These are phyloP conservation scores for Cydia pomonella DNA, from an alignment of 1,140 invertebrate genomes.

Conservation along the genomic window DNA sequence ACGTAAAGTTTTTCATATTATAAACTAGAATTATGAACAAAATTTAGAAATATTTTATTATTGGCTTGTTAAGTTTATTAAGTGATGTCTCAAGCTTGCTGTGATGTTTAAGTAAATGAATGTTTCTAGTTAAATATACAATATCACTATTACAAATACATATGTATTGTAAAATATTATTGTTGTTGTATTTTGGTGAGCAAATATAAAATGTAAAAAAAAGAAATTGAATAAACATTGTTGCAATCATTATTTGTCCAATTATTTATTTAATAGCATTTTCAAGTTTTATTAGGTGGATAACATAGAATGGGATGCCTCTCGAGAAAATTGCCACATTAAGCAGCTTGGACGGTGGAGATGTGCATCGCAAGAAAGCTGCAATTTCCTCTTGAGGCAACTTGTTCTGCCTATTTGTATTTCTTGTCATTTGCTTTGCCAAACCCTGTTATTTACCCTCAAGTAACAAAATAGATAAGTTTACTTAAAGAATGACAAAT, in stretches of 20 bases:
- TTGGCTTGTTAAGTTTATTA: neutral
- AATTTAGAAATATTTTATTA: neutral
- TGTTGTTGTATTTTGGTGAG: slow-evolving; percentile 29
- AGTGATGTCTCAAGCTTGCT: slow-evolving; percentile 30
- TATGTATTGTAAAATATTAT: slow-evolving; percentile 25
- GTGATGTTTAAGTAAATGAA: slow-evolving; percentile 28
- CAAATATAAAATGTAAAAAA: slow-evolving; percentile 34
- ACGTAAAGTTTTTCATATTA: no score
- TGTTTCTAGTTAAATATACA: slow-evolving; percentile 23
- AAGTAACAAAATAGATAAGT: no score
- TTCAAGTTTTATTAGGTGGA: neutral
- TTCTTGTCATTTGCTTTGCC: neutral
- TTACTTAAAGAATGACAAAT: no score
- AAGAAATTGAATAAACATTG: slow-evolving; percentile 35
- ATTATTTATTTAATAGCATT: neutral
- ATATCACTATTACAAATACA: slow-evolving; percentile 27
- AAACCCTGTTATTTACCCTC: no score
- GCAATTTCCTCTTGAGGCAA: no score
- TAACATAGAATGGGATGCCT: no score
- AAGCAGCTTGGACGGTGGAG: no score
- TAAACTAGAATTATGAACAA: no score
- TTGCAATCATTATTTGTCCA: neutral
- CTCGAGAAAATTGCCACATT: no score
- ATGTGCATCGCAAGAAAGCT: no score
- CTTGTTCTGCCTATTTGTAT: no score